These are phyloP conservation scores for Astropecten irregularis DNA, from an alignment of 53 echinoderm and acorn worm species.

Conservation along the genomic window DNA sequence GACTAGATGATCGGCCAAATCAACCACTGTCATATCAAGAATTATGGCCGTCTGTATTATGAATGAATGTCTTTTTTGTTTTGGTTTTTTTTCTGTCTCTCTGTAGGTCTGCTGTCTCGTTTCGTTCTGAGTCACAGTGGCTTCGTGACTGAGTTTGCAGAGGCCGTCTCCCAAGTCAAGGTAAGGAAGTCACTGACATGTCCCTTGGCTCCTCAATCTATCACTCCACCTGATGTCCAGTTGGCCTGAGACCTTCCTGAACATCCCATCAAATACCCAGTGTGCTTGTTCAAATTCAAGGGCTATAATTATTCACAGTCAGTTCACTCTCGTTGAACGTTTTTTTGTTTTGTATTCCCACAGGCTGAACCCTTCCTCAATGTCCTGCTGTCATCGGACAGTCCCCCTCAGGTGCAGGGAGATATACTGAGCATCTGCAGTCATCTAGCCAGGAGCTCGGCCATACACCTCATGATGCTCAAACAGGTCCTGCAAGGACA, in stretches of 20 bases:
- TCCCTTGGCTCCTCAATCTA: too few relatives aligned
- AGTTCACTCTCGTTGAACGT: neutral
- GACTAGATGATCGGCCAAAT: too few relatives aligned
- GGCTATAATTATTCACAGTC: too few relatives aligned
- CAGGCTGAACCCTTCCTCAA: slow-evolving; percentile 66
- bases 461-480: slow-evolving; percentile 74
- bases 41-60: too few relatives aligned
- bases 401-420: slow-evolving; percentile 71
- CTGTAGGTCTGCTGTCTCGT: slow-evolving; percentile 71
- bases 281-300: too few relatives aligned
- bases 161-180: slow-evolving; percentile 69
- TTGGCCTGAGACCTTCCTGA: too few relatives aligned
- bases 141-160: slow-evolving; percentile 73
- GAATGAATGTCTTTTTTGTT: too few relatives aligned
- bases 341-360: too few relatives aligned
- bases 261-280: neutral
- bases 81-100: too few relatives aligned
- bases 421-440: slow-evolving; percentile 89
- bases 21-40: too few relatives aligned
- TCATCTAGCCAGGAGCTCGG: slow-evolving; percentile 87
- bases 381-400: slow-evolving; percentile 53
- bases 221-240: too few relatives aligned
- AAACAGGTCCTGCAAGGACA: slow-evolving; percentile 73
- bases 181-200: slow-evolving; percentile 4
- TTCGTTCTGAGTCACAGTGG: slow-evolving; percentile 78